Percentiles rank a stretch among this genome's conserved stretches.
Conservation (phyloP, 2,797 vertebrate species). For the Buphagus erythrorhynchus region DNA sequence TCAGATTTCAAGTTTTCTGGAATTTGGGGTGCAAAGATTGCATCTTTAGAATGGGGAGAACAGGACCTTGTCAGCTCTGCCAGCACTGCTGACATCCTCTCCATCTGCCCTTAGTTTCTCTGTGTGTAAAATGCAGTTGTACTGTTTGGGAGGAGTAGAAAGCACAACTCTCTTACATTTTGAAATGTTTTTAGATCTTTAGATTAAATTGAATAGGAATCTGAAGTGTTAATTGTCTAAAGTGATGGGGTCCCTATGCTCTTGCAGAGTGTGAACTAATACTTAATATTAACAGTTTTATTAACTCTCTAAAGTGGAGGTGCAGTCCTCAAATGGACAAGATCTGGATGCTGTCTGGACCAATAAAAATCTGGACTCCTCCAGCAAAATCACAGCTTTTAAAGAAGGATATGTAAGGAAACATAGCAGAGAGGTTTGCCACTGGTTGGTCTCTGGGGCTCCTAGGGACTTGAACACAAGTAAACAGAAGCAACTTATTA, state of each 20-base stretch:
- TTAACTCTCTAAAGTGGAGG: background rate
- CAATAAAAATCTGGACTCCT: background rate
- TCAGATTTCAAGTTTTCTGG: background rate
- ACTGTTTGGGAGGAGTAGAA: background rate
- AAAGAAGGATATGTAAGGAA: background rate
- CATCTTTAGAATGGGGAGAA: background rate
- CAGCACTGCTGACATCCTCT: background rate
- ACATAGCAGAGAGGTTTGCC: background rate
- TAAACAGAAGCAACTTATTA: background rate
- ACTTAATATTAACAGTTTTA: background rate
- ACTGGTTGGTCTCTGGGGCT: background rate
- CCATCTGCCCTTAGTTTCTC: background rate
- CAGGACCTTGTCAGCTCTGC: background rate
- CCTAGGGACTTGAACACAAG: background rate
- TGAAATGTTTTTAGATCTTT: background rate
- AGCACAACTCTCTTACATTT: background rate
- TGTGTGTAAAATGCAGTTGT: background rate
- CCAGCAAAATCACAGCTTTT: background rate
- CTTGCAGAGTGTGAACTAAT: background rate
- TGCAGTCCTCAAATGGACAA: background rate
- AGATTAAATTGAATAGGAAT: background rate
- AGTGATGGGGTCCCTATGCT: background rate
- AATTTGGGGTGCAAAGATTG: background rate
- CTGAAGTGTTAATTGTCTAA: background rate
- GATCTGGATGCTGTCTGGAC: background rate